phyloP scores from a whole-genome alignment of 2,113 vertebrate species.

The Protobothrops mucrosquamatus region DNA sequence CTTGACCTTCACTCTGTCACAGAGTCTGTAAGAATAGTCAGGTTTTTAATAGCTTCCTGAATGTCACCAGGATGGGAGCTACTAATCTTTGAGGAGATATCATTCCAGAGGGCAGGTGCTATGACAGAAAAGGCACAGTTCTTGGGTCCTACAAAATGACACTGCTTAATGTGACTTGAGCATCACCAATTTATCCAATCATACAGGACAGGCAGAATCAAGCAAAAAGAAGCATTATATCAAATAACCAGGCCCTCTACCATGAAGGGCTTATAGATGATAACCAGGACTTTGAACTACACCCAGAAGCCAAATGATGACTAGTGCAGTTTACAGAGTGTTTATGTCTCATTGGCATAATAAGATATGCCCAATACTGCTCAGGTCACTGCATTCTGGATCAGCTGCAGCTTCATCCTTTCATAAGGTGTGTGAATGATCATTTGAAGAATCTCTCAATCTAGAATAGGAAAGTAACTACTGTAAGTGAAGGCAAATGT shows the following conservation, averaged over 20 bases:
- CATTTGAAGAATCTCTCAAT: not conserved
- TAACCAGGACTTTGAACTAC: not conserved
- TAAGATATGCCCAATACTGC: not conserved
- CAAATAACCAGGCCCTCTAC: not conserved
- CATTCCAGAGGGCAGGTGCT: not conserved
- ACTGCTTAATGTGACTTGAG: not conserved
- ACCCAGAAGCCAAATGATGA: not conserved
- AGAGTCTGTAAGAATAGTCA: not conserved
- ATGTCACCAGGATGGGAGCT: not conserved
- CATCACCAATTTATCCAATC: not conserved
- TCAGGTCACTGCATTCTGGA: not conserved
- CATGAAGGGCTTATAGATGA: not conserved
- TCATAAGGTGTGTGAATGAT: not conserved
- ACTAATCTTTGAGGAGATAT: not conserved
- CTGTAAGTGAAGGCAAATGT: not conserved
- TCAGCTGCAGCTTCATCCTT: not conserved
- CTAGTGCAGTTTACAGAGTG: not conserved
- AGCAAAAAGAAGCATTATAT: not conserved
- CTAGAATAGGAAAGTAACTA: not conserved
- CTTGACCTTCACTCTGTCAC: not conserved
- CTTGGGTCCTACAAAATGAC: not conserved
- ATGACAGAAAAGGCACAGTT: not conserved
- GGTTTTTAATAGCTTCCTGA: not conserved
- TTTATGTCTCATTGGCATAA: not conserved
- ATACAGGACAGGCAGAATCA: not conserved